These are phyloP conservation scores for Pseudonaja textilis DNA, from an alignment of 2,113 vertebrate species.

Conservation along the genomic window DNA sequence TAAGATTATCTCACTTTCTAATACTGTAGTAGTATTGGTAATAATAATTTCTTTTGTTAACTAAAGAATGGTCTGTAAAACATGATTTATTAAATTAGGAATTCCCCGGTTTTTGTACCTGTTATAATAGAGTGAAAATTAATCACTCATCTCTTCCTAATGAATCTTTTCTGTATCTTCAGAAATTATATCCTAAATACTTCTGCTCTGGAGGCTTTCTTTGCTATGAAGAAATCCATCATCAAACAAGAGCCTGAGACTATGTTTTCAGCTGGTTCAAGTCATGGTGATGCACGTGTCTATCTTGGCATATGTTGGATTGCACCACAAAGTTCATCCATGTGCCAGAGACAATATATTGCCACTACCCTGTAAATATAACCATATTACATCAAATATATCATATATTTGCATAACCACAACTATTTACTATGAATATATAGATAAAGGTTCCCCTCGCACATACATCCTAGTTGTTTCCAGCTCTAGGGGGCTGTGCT, in stretches of 20 bases:
- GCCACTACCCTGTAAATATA: not conserved
- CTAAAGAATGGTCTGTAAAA: not conserved
- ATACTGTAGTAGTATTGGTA: not conserved
- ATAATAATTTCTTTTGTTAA: not conserved
- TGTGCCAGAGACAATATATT: not conserved
- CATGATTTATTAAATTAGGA: not conserved
- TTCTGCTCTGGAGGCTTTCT: not conserved
- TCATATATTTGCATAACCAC: not conserved
- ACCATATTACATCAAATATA: not conserved
- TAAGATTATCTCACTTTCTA: not conserved
- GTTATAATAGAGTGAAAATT: not conserved
- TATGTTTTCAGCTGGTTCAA: constrained; percentile 4
- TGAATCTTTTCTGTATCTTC: not conserved
- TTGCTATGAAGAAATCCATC: constrained; percentile 13
- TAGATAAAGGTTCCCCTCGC: too few species aligned
- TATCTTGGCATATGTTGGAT: not conserved
- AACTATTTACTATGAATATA: not conserved
- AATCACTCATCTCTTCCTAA: not conserved
- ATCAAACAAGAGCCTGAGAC: not conserved
- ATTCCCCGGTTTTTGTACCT: not conserved
- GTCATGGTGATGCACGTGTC: not conserved
- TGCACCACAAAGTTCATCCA: not conserved
- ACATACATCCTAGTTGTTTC: too few species aligned
- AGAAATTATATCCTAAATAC: constrained; percentile 1
- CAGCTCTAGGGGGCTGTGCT: too few species aligned